Evolutionary conservation across 2,113 vertebrate species (phyloP).

Genomic region (Fulica atra): DNA sequence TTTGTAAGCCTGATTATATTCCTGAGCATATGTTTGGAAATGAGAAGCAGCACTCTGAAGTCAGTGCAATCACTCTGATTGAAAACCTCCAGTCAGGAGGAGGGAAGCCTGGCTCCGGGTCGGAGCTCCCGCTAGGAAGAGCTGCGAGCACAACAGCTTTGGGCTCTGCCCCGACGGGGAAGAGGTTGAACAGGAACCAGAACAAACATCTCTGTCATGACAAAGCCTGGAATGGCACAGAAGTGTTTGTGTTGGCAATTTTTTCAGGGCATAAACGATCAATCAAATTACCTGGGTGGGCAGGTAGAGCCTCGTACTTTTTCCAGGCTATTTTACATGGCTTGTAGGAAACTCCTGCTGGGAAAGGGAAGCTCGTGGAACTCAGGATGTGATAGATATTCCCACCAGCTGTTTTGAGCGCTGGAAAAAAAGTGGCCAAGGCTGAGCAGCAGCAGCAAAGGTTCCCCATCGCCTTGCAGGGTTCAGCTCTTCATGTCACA

Average conservation of each 20-base stretch:
- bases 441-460: neutral
- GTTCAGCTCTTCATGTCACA: fast-evolving
- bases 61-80: constrained; percentile 15
- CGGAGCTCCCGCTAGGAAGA: neutral
- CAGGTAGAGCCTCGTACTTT: neutral
- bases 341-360: neutral
- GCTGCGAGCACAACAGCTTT: neutral
- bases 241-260: neutral
- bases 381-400: neutral
- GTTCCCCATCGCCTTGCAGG: neutral
- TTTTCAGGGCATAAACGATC: neutral
- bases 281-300: neutral
- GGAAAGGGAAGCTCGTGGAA: neutral
- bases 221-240: neutral
- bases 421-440: neutral
- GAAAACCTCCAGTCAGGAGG: constrained; percentile 30
- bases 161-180: neutral
- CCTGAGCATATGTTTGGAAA: constrained; percentile 50
- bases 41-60: constrained; percentile 27
- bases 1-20: constrained; percentile 50
- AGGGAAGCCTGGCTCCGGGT: neutral
- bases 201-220: neutral
- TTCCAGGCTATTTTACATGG: neutral
- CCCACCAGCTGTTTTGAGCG: neutral
- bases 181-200: neutral